phyloP scores from a whole-genome alignment of 2,888 invertebrate species.

The Dioctria linearis region DNA sequence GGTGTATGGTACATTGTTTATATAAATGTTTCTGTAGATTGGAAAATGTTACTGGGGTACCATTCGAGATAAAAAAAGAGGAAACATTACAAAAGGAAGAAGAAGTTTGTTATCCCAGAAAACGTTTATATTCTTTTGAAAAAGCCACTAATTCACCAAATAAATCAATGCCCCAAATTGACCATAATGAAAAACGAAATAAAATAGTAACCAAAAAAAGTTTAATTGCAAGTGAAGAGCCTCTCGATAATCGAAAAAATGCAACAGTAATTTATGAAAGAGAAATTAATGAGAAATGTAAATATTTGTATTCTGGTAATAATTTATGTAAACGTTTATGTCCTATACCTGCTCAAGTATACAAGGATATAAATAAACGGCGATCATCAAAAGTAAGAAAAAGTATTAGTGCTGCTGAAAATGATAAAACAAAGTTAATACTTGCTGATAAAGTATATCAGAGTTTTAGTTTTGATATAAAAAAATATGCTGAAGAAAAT shows the following conservation, averaged over 20 bases:
- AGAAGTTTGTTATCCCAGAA: slow-evolving; percentile 55
- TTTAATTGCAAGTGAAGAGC: neutral
- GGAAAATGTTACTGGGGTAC: slow-evolving; percentile 64
- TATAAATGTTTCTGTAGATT: slow-evolving; percentile 79
- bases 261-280: neutral
- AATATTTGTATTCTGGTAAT: neutral
- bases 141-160: slow-evolving; percentile 57
- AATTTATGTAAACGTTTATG: slow-evolving; percentile 22
- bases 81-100: slow-evolving; percentile 65
- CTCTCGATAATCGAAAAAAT: neutral
- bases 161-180: neutral
- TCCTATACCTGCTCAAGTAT: neutral
- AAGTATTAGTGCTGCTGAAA: neutral
- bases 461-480: neutral
- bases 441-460: neutral
- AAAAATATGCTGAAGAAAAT: neutral
- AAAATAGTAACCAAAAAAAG: neutral
- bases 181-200: neutral
- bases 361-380: neutral
- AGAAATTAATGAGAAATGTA: neutral
- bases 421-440: neutral
- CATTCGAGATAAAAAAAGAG: slow-evolving; percentile 57
- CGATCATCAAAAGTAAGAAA: neutral
- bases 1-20: slow-evolving; percentile 78
- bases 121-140: slow-evolving; percentile 68